Evolutionary conservation across 2,888 invertebrate genomes (phyloP).

Genomic region (Sicus ferrugineus): DNA sequence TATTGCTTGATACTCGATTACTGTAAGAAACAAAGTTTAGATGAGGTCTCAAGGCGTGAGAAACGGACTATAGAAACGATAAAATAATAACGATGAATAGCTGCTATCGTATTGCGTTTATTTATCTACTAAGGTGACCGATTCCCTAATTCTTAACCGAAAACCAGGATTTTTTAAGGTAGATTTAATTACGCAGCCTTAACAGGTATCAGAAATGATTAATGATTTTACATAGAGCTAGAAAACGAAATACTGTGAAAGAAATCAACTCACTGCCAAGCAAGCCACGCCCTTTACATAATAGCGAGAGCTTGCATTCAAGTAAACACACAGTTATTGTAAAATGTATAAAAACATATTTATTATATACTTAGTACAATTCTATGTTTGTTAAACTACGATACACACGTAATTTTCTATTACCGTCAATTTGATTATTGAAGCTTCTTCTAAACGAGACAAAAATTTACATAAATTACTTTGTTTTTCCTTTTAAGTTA

Average conservation of each 20-base stretch:
- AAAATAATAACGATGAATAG: no score
- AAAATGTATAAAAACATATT: not conserved
- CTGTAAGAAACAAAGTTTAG: no score
- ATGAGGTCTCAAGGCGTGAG: no score
- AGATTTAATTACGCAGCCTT: not conserved
- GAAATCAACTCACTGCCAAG: constrained; percentile 16
- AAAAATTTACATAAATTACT: not conserved
- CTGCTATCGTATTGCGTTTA: no score
- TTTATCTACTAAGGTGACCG: no score
- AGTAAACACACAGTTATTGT: not conserved
- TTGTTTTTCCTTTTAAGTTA: not conserved
- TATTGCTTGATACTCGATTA: no score
- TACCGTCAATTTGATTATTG: not conserved
- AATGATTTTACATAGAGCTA: not conserved
- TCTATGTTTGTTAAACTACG: not conserved
- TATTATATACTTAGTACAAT: constrained; percentile 10
- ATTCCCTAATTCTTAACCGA: no score
- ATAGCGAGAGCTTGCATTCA: not conserved
- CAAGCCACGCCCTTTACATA: constrained; percentile 7
- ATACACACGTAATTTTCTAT: not conserved
- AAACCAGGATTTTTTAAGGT: not conserved
- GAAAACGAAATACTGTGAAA: constrained; percentile 4
- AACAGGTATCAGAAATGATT: not conserved
- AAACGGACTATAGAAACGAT: no score
- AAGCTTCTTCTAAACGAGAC: not conserved